Evolutionary conservation across 2,888 invertebrate genomes (phyloP).

Genomic region (Polydrusus pterygomalis): DNA sequence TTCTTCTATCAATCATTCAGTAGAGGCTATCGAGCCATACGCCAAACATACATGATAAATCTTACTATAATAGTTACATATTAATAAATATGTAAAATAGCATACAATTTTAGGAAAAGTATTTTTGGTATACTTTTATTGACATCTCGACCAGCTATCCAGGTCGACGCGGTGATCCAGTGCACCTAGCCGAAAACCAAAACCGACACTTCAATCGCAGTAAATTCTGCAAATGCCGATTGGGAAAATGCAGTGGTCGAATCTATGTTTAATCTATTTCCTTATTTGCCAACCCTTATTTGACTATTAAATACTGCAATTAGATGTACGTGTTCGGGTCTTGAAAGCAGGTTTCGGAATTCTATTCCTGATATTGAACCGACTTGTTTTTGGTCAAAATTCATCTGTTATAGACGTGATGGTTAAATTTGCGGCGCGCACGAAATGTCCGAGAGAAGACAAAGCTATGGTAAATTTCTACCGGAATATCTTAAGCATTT

Average conservation of each 20-base stretch:
- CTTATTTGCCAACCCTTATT: too few species aligned
- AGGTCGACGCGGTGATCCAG: slow-evolving; percentile 10
- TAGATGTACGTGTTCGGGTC: slow-evolving; percentile 8
- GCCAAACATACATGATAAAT: too few species aligned
- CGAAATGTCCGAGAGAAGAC: too few species aligned
- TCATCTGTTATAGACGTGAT: background rate
- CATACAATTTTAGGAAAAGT: background rate
- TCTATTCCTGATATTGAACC: background rate
- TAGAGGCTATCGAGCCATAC: too few species aligned
- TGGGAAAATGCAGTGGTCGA: slow-evolving; percentile 28
- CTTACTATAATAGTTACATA: too few species aligned
- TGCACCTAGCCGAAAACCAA: slow-evolving; percentile 19
- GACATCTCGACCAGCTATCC: background rate
- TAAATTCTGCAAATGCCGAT: slow-evolving; percentile 25
- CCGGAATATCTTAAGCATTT: too few species aligned
- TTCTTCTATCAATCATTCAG: too few species aligned
- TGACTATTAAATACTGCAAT: slow-evolving; percentile 26
- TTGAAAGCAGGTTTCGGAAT: slow-evolving; percentile 5
- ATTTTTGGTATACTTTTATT: background rate
- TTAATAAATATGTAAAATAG: too few species aligned
- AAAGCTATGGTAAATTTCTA: background rate
- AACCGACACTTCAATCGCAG: slow-evolving; percentile 28
- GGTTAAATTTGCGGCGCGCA: background rate
- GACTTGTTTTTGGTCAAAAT: background rate
- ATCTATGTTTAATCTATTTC: slow-evolving; percentile 20